Base-by-base conservation (phyloP, 2,797 vertebrate species). In the Helostoma temminkii region DNA sequence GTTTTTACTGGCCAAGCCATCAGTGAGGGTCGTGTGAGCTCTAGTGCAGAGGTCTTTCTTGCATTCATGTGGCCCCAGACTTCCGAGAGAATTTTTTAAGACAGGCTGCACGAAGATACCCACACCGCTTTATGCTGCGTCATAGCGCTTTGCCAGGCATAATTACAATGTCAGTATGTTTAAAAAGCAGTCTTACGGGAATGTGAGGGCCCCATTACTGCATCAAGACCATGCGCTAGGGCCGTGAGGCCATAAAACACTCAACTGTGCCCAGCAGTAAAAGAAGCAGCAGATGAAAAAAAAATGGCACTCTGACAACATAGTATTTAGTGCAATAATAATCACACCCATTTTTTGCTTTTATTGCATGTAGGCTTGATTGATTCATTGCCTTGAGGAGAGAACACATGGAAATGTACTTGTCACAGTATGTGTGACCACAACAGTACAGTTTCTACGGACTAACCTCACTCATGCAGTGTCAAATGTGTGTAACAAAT, bases 81-180 rank as follows among this genome's bases (percentile, higher is more conserved):
- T 79, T 89, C 57, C 74, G 66, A 57, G 24, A 73, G 66, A 52
- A 62, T 48, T 58, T 86, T 88, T 79, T 71, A 81, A n/a, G 65
- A 68, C 52, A 71, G 82, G 71, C 81, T 55, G 65, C 78, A 79
- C 24, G 54, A 78, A 87, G 76, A 85, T 83, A 79, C 74, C 78
- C 30, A 15, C 64, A 48, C 36, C 1, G 19, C 72, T 72, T 82
- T 84, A 46, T 52, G 76, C 81, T 82, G 78, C 57, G 55, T 89
- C 88, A 78, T 63, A 84, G 63, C 58, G 62, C 60, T 84, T 74
- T 81, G 83, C 82, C 78, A 83, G 77, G 72, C 77, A 26, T 85
- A 90, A 90, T 92, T 90, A 89, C 76, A 91, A 89, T 78, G 85
- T 88, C 78, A 84, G 84, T 80, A 81, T 87, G 79, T 90, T 89